Evolutionary conservation across 2,888 invertebrate species (phyloP).

Genomic region (Spodoptera littoralis): DNA sequence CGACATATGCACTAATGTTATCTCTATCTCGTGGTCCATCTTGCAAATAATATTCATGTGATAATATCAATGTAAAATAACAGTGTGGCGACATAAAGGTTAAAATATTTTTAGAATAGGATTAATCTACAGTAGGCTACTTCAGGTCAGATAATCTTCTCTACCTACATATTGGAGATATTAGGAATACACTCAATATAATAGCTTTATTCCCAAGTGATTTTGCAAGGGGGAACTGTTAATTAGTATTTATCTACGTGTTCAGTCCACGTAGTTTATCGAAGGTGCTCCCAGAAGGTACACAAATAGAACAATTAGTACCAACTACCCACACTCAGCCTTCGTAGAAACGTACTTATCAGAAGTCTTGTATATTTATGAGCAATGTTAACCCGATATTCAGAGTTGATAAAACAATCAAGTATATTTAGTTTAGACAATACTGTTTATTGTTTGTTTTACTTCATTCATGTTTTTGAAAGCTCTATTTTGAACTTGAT

Average conservation of each 20-base stretch:
- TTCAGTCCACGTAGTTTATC: constrained; percentile 19
- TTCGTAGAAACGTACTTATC: constrained; percentile 10
- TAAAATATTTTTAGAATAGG: too few species aligned
- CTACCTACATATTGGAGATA: constrained; percentile 3
- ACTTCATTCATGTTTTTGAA: constrained; percentile 11
- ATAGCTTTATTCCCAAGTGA: constrained; percentile 16
- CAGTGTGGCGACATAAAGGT: too few species aligned
- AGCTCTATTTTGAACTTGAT: constrained; percentile 8
- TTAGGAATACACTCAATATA: not conserved
- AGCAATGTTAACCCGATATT: constrained; percentile 12
- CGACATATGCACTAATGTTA: too few species aligned
- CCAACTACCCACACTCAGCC: not conserved
- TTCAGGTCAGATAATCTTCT: not conserved
- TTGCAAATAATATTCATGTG: too few species aligned
- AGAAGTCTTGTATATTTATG: constrained; percentile 5
- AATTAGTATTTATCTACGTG: constrained; percentile 33
- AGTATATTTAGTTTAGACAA: not conserved
- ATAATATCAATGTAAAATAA: too few species aligned
- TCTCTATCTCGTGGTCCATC: too few species aligned
- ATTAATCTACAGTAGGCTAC: too few species aligned
- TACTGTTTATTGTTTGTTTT: not conserved
- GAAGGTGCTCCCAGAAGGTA: constrained; percentile 24
- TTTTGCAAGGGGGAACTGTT: constrained; percentile 16
- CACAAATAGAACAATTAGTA: constrained; percentile 20
- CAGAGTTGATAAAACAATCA: constrained; percentile 15